Base-by-base conservation (phyloP, 2,113 vertebrate genomes). In the Chamaea fasciata region DNA sequence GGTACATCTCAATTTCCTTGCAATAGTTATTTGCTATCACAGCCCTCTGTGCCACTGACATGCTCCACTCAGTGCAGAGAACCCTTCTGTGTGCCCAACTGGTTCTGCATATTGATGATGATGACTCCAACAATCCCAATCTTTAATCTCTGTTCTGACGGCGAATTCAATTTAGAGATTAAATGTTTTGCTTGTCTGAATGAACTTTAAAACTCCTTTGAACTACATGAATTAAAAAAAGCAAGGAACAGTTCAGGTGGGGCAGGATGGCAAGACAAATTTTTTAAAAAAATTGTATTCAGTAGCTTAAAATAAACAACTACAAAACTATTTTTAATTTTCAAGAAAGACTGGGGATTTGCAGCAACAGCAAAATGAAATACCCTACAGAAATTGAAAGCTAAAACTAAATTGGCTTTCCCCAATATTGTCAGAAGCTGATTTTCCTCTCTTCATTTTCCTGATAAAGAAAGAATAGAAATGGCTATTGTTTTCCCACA, bases 361-460 rank as follows among this genome's bases (percentile, higher is more conserved):
- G 33, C 33, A 79, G 26, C 35, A 89, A 41, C 21, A 50, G 46
- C 42, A 77, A 87, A 87, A 87, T 33, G 8, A 91, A 96, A 73
- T 74, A 76, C 39, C 33, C 31, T 20, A 83, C 35, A 95, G 44
- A 21, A 96, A 83, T 0, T 55, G 41, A 92, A 11, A 92, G 31
- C 22, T 4, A 6, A 96, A 95, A 88, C 64, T 93, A 93, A 96
- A 96, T 89, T 94, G 76, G 49, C 70, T 87, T 96, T 91, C 92
- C 69, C 84, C 91, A 93, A 28, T 94, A 83, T 64, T 92, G 82
- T 97, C 94, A 95, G 74, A 92, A 96, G 76, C 74, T 96, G 84
- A 95, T 92, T 94, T 97, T 97, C 63, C 94, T 93, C 56, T 93
- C 86, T 96, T 96, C 89, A 91, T 97, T 97, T 93, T 95, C 87